Evolutionary conservation across 2,797 vertebrate genomes (phyloP), one percentile per base, ranked within the genome.

Genomic region (Pseudochaenichthys georgianus): DNA sequence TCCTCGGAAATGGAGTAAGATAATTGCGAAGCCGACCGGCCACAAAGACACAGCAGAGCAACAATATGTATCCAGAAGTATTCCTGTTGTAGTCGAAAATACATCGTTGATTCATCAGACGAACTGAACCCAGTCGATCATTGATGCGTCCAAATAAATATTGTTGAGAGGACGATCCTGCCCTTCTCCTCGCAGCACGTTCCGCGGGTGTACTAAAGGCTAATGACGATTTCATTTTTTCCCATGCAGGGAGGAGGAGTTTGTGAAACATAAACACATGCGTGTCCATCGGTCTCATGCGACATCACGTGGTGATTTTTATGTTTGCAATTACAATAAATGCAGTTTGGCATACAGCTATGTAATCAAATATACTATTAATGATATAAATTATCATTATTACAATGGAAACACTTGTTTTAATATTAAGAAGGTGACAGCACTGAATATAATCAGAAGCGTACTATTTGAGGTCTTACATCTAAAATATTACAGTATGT

Each of bases 1-100:
- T 96, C 96, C 82, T 96, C 96, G 3, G 90, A 83, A 80, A 96
- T 85, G 0, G 93, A 92, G 85, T 96, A 97, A 2, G 90, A 87
- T 53, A 96, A 80, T 68, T 94, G 94, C 50, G 92, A 92, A 0
- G 64, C 78, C 15, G 76, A 63, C 19, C 73, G 28, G 51, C 80
- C 62, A 78, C 43, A 79, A 2, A 90, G 68, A 86, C 70, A 80
- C 77, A 84, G 64, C 42, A 86, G 16, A 1, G 48, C 11, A 65
- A 73, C n/a, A 4, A 70, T 12, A 1, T 28, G 16, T 23, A 88
- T 75, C 81, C 84, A 86, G 45, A 2, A n/a, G 0, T 0, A 13
- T 55, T 60, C 21, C 0, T 9, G 45, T 0, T 50, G 43, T 12
- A 13, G 23, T 67, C 9, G 66, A 12, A 52, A 1, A 75, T 31